These are phyloP conservation scores for Plecturocebus donacophilus DNA, from an alignment of 2,113 vertebrate species.

Conservation along the genomic window DNA sequence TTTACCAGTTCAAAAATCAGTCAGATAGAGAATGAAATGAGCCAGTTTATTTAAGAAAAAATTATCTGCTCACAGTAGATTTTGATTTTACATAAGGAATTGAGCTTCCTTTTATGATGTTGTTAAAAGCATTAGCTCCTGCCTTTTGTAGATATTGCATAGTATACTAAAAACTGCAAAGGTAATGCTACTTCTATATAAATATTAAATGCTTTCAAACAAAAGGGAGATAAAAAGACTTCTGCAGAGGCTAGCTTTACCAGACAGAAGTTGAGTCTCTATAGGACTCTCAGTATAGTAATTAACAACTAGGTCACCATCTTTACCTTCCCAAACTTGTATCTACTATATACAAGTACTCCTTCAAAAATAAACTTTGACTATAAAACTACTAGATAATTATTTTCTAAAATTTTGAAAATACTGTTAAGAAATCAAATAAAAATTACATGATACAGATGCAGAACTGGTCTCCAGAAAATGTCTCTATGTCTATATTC, in stretches of 20 bases:
- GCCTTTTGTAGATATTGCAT: neutral
- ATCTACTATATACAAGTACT: neutral
- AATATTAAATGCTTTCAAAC: neutral
- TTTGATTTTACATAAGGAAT: conserved; percentile 8
- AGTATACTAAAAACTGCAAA: conserved; percentile 41
- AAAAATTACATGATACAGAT: conserved; percentile 12
- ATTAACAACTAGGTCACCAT: neutral
- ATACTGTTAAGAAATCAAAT: conserved; percentile 41
- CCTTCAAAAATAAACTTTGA: conserved; percentile 12
- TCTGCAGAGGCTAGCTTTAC: neutral
- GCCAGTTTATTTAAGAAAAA: conserved; percentile 52
- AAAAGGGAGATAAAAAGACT: neutral
- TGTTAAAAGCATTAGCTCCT: neutral
- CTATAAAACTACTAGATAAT: conserved; percentile 3
- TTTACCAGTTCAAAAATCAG: conserved; percentile 43
- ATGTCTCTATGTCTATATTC: neutral
- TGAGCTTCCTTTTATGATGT: neutral
- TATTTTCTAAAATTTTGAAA: conserved; percentile 51
- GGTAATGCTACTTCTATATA: neutral
- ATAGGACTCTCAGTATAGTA: neutral
- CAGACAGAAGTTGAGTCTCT: neutral
- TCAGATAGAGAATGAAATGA: conserved; percentile 31
- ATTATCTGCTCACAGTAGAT: neutral
- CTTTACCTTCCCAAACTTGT: conserved; percentile 17
- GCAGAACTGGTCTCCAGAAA: conserved; percentile 19